Evolutionary conservation across 2,888 invertebrate genomes (phyloP).

Genomic region (Nomada lathburiana): DNA sequence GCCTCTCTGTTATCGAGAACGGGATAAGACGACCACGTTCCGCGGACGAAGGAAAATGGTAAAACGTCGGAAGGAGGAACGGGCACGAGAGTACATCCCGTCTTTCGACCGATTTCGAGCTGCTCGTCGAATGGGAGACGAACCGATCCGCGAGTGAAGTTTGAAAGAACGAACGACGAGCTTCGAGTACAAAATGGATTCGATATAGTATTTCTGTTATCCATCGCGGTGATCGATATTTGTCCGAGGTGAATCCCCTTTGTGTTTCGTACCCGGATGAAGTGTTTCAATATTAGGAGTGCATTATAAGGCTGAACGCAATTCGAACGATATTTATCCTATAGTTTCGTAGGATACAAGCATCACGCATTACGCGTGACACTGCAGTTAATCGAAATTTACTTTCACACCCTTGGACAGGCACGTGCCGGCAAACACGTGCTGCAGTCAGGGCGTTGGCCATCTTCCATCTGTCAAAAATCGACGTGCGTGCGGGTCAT

Average conservation of each 20-base stretch:
- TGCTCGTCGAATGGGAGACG: conserved; percentile 19
- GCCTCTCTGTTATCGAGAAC: conserved; percentile 57
- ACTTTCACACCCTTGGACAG: conserved; percentile 68
- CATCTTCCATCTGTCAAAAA: conserved; percentile 74
- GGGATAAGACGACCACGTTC: conserved; percentile 62
- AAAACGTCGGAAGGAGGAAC: conserved; percentile 55
- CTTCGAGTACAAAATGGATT: conserved; percentile 24
- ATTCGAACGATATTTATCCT: conserved; percentile 61
- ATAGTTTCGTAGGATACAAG: conserved; percentile 41
- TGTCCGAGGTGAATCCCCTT: not conserved
- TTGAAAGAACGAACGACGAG: conserved; percentile 4
- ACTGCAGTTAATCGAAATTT: conserved; percentile 72
- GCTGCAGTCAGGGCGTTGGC: conserved; percentile 62
- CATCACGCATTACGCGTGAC: conserved; percentile 67
- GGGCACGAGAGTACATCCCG: conserved; percentile 31
- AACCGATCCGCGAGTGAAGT: conserved; percentile 8
- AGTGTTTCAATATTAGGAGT: conserved; percentile 14
- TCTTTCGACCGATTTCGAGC: conserved; percentile 44
- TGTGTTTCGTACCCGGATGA: not conserved
- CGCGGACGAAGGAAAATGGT: conserved; percentile 44
- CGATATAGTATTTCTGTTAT: conserved; percentile 1
- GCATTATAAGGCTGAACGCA: conserved; percentile 20
- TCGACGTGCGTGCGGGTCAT: conserved; percentile 68
- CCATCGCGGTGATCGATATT: conserved; percentile 1
- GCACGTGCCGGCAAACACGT: conserved; percentile 68